These are phyloP conservation scores for Leptodactylus fallax DNA, from an alignment of 2,797 vertebrate genomes.

Conservation along the genomic window DNA sequence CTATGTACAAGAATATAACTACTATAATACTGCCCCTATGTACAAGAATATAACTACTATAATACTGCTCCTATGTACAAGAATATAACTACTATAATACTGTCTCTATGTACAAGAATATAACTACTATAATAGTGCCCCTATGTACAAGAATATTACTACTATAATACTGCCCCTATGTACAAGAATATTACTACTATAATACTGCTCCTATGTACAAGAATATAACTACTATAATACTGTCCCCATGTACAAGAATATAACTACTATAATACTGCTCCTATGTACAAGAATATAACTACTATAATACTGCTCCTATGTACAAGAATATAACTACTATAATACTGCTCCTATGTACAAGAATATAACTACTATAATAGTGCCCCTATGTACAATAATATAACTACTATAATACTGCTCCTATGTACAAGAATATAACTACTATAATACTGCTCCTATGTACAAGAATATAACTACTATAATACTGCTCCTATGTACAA, in stretches of 20 bases:
- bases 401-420: background rate
- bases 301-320: background rate
- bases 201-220: no score
- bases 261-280: background rate
- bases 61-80: conserved; percentile 7
- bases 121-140: background rate
- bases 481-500: no score
- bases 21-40: background rate
- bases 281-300: conserved; percentile 1
- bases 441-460: no score
- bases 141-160: background rate
- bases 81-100: conserved; percentile 11
- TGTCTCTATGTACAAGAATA: background rate
- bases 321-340: no score
- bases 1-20: no score
- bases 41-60: conserved; percentile 16
- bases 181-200: background rate
- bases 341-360: no score
- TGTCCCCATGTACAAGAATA: background rate
- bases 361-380: no score
- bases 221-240: no score
- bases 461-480: no score
- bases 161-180: background rate
- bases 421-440: no score
- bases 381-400: background rate